phyloP scores from a whole-genome alignment of 2,797 vertebrate genomes.

The Allobates femoralis region DNA sequence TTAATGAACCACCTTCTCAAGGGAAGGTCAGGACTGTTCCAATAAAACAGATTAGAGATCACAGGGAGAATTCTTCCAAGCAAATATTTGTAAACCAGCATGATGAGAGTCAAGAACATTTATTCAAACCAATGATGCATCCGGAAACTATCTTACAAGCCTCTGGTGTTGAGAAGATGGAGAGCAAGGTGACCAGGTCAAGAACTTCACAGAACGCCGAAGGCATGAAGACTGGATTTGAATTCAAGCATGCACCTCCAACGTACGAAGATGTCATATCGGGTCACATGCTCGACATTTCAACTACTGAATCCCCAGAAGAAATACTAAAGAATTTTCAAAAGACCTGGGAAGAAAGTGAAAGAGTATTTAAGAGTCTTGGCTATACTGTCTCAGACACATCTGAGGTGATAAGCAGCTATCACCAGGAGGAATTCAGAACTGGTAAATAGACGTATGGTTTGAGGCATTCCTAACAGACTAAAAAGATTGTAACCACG shows the following conservation, averaged over 20 bases:
- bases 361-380: slow-evolving; percentile 83
- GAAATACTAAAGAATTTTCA: slow-evolving; percentile 85
- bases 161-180: slow-evolving; percentile 78
- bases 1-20: slow-evolving; percentile 50
- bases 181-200: slow-evolving; percentile 75
- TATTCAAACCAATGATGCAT: slow-evolving; percentile 70
- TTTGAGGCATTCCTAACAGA: slow-evolving; percentile 65
- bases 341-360: slow-evolving; percentile 87
- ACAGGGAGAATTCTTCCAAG: slow-evolving; percentile 67
- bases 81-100: slow-evolving; percentile 66
- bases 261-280: slow-evolving; percentile 90
- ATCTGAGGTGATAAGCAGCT: slow-evolving; percentile 73
- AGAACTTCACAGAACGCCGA: slow-evolving; percentile 74
- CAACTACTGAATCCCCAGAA: slow-evolving; percentile 77
- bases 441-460: slow-evolving; percentile 79
- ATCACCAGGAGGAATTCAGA: slow-evolving; percentile 76
- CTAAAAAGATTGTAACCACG: slow-evolving; percentile 40
- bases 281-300: slow-evolving; percentile 77
- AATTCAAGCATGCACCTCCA: slow-evolving; percentile 77
- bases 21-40: slow-evolving; percentile 75
- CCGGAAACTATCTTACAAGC: slow-evolving; percentile 78
- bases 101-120: slow-evolving; percentile 67
- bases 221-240: slow-evolving; percentile 71
- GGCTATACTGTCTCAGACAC: slow-evolving; percentile 81
- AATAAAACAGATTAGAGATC: slow-evolving; percentile 69